Evolutionary conservation across 1,140 invertebrate species (phyloP).

Genomic region (Hycleus cichorii): DNA sequence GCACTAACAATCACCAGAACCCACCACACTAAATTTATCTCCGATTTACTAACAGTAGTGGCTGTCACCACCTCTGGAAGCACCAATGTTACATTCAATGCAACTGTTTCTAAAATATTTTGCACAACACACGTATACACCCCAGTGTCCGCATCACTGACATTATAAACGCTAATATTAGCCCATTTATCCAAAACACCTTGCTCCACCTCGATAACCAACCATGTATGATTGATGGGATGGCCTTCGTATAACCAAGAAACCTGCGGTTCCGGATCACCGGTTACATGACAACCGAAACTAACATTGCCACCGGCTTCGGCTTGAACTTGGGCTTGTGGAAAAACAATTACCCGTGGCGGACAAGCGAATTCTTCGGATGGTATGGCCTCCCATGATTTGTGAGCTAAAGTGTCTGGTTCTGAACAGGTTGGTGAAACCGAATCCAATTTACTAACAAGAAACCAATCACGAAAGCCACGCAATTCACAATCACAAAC

Average conservation of each 20-base stretch:
- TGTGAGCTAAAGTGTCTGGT: constrained; percentile 51
- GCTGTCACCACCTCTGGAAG: constrained; percentile 61
- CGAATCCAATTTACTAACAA: constrained; percentile 59
- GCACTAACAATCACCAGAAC: constrained; percentile 49
- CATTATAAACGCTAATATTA: constrained; percentile 65
- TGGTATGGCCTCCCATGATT: constrained; percentile 59
- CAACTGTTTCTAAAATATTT: constrained; percentile 65
- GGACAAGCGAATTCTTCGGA: constrained; percentile 66
- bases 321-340: constrained; percentile 48
- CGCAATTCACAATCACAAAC: constrained; percentile 78
- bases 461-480: constrained; percentile 73
- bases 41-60: constrained; percentile 54
- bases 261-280: constrained; percentile 75
- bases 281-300: constrained; percentile 70
- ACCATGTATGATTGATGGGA: constrained; percentile 43
- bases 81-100: constrained; percentile 61
- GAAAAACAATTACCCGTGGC: constrained; percentile 49
- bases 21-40: constrained; percentile 51
- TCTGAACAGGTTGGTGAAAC: constrained; percentile 56
- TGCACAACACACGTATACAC: constrained; percentile 71
- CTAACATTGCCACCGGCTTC: constrained; percentile 68
- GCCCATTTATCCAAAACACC: constrained; percentile 54
- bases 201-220: constrained; percentile 41
- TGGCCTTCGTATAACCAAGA: constrained; percentile 76
- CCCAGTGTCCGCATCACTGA: constrained; percentile 68